Evolutionary conservation across 2,113 vertebrate genomes (phyloP), one percentile per base, ranked within the genome.

Genomic region (Herpetotheres cachinnans): DNA sequence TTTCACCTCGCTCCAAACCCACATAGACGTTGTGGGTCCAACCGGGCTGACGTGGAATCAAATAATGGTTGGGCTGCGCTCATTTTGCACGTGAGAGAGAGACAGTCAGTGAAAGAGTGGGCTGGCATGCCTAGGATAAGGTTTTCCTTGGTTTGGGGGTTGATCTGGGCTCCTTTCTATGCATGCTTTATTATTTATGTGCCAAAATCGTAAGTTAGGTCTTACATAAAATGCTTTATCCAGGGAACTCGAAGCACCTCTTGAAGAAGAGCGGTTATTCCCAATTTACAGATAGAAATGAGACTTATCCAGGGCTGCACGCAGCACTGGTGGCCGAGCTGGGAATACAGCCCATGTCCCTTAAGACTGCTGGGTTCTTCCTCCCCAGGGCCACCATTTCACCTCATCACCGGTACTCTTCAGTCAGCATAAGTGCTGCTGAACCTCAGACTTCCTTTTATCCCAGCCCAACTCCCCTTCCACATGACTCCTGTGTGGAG

Each of bases 1-100:
- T 86, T 59, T 55, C 0, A 0, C 69, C 38, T 61, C 4, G 0
- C 49, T 74, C 69, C 74, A 83, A 86, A 66, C 50, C 27, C 46
- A 30, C 2, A 0, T 38, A 63, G 83, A n/a, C 0, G 0, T 7
- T 52, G 32, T 50, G 55, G 47, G 38, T 55, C 42, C 50, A 42
- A 3, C 0, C 27, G 62, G 58, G 55, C 58, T 61, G 52, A 44
- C 4, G 1, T 2, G 6, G 61, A 79, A 29, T 18, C 73, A 44
- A 56, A 36, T 11, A 22, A 20, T 59, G 50, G 47, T 73, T 21
- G 15, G 50, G 42, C 16, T 73, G 67, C 0, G 0, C 40, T 76
- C 0, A 0, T 55, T 82, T n/a, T 74, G 50, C 13, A 6, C 0
- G 0, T 17, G 44, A 49, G 49, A 46, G 38, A 63, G 61, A 69